phyloP scores from a whole-genome alignment of 2,797 vertebrate genomes.

The Thunnus albacares region DNA sequence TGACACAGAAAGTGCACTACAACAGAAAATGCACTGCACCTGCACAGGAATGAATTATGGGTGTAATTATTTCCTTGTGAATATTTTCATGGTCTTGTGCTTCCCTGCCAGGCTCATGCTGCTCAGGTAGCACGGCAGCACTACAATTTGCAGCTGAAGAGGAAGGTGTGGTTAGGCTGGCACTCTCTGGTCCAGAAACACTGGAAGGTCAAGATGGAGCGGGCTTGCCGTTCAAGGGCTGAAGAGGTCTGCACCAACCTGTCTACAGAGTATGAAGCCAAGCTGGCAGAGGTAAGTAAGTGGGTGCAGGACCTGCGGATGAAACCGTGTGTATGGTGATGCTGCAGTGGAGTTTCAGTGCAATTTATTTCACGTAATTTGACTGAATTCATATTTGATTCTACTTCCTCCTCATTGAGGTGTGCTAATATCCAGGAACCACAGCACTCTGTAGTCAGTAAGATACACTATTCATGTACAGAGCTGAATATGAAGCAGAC shows the following conservation, averaged over 20 bases:
- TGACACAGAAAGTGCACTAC: constrained; percentile 11
- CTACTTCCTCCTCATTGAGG: background rate
- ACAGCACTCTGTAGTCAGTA: background rate
- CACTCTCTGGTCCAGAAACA: constrained; percentile 84
- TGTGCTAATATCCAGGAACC: background rate
- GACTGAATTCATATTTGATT: constrained; percentile 8
- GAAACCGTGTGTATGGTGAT: background rate
- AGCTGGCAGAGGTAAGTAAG: constrained; percentile 88
- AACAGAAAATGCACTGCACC: constrained; percentile 29
- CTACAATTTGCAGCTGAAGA: constrained; percentile 88
- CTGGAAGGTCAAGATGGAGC: constrained; percentile 92
- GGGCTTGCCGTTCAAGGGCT: constrained; percentile 90
- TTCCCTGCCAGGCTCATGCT: constrained; percentile 78
- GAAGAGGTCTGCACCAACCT: constrained; percentile 92
- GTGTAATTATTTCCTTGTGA: constrained; percentile 50
- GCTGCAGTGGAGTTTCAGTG: background rate
- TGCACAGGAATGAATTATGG: constrained; percentile 38
- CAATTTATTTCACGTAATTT: background rate
- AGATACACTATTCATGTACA: background rate
- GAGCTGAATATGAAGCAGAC: background rate
- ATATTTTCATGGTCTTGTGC: constrained; percentile 48
- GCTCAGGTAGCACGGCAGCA: constrained; percentile 86
- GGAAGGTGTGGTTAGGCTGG: constrained; percentile 92
- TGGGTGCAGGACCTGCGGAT: background rate
- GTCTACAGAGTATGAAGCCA: constrained; percentile 91